Evolutionary conservation across 2,797 vertebrate species (phyloP).

Genomic region (Anableps anableps): DNA sequence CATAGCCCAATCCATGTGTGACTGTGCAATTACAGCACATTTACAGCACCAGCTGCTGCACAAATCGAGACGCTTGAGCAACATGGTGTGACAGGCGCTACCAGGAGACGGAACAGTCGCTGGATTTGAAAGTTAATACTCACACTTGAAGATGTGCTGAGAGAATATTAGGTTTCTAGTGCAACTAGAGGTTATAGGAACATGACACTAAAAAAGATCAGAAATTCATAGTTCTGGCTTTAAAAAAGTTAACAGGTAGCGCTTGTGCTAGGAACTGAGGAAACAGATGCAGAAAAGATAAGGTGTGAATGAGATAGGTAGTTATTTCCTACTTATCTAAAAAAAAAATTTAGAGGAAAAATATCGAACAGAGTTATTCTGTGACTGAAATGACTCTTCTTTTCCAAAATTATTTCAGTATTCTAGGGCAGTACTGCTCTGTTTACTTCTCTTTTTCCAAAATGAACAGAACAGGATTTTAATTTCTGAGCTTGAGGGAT

Average conservation of each 20-base stretch:
- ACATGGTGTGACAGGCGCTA: conserved; percentile 63
- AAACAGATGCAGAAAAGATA: background rate
- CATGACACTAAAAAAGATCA: conserved; percentile 13
- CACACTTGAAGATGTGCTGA: conserved; percentile 50
- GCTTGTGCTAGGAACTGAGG: background rate
- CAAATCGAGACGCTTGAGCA: conserved; percentile 58
- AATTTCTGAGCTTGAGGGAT: background rate
- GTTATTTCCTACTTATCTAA: background rate
- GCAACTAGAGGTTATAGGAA: conserved; percentile 20
- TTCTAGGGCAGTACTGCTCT: background rate
- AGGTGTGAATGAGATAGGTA: background rate
- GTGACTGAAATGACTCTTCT: background rate
- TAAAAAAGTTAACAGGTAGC: background rate
- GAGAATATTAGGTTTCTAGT: conserved; percentile 48
- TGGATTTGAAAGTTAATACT: conserved; percentile 63
- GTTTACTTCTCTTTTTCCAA: background rate
- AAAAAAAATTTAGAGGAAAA: background rate
- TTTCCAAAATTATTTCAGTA: background rate
- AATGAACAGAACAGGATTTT: background rate
- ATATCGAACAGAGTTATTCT: background rate
- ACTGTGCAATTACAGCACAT: conserved; percentile 74
- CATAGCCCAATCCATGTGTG: conserved; percentile 66
- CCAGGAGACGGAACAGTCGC: conserved; percentile 56
- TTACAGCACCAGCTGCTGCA: conserved; percentile 75
- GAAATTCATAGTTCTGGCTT: conserved; percentile 21